Evolutionary conservation across 2,888 invertebrate genomes (phyloP).

Genomic region (Seladonia tumulorum): DNA sequence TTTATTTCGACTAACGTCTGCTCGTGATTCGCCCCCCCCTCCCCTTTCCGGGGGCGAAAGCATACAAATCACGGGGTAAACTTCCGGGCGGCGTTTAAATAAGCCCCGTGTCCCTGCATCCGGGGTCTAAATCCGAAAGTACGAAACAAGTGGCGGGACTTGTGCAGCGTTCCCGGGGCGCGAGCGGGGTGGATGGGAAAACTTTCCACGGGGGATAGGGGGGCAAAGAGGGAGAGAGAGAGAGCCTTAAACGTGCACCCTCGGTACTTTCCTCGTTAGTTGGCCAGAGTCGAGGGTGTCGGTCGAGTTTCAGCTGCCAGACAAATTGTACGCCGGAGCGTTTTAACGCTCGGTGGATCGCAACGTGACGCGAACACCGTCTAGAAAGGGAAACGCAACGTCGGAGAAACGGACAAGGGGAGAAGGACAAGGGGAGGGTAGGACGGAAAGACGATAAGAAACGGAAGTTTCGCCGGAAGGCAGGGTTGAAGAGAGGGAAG

Average conservation of each 20-base stretch:
- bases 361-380: constrained; percentile 16
- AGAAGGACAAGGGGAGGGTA: constrained; percentile 4
- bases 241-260: constrained; percentile 60
- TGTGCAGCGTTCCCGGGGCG: constrained; percentile 33
- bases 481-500: constrained; percentile 13
- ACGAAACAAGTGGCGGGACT: constrained; percentile 69
- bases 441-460: constrained; percentile 20
- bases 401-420: constrained; percentile 80
- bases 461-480: constrained; percentile 72
- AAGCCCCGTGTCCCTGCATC: constrained; percentile 49
- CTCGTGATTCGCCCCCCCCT: constrained; percentile 50
- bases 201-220: constrained; percentile 56
- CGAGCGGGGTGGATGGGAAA: constrained; percentile 34
- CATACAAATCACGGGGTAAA: constrained; percentile 68
- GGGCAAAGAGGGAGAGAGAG: constrained; percentile 28
- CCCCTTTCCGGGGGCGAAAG: constrained; percentile 51
- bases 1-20: constrained; percentile 29
- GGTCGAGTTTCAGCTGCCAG: constrained; percentile 69
- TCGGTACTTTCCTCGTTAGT: constrained; percentile 68
- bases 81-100: constrained; percentile 64
- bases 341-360: constrained; percentile 74
- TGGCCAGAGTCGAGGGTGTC: constrained; percentile 49
- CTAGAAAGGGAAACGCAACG: neutral
- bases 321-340: constrained; percentile 76
- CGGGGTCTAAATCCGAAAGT: constrained; percentile 63